phyloP scores from a whole-genome alignment of 2,113 vertebrate species.

The Mionectes macconnelli region DNA sequence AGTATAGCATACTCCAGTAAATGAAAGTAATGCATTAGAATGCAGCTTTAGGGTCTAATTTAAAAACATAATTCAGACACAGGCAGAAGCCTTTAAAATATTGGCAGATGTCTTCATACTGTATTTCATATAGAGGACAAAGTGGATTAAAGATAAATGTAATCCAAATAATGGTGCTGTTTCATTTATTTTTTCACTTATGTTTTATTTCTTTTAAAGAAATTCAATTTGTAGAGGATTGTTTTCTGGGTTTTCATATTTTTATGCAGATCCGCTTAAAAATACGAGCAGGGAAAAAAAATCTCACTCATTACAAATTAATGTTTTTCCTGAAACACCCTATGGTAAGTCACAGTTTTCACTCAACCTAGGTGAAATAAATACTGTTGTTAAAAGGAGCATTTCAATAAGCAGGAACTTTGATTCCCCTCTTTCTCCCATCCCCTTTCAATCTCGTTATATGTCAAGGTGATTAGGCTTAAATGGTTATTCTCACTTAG shows the following conservation, averaged over 20 bases:
- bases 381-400: background rate
- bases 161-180: slow-evolving; percentile 44
- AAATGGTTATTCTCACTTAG: slow-evolving; percentile 8
- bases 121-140: slow-evolving; percentile 66
- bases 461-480: slow-evolving; percentile 20
- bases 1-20: slow-evolving; percentile 51
- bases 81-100: slow-evolving; percentile 72
- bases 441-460: background rate
- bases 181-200: slow-evolving; percentile 38
- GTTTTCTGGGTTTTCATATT: slow-evolving; percentile 11
- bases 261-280: slow-evolving; percentile 34
- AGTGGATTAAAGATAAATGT: slow-evolving; percentile 68
- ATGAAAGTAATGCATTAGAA: slow-evolving; percentile 71
- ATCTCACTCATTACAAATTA: background rate
- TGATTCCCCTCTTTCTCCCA: background rate
- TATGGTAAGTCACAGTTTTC: background rate
- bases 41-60: slow-evolving; percentile 72
- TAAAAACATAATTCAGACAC: slow-evolving; percentile 68
- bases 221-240: slow-evolving; percentile 54
- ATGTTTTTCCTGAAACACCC: slow-evolving; percentile 10
- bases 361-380: slow-evolving; percentile 17
- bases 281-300: background rate
- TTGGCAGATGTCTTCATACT: slow-evolving; percentile 70
- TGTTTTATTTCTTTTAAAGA: slow-evolving; percentile 51
- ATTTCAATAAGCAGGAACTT: slow-evolving; percentile 16